Base-by-base conservation (phyloP, 2,113 vertebrate species). In the Coreoperca whiteheadi region DNA sequence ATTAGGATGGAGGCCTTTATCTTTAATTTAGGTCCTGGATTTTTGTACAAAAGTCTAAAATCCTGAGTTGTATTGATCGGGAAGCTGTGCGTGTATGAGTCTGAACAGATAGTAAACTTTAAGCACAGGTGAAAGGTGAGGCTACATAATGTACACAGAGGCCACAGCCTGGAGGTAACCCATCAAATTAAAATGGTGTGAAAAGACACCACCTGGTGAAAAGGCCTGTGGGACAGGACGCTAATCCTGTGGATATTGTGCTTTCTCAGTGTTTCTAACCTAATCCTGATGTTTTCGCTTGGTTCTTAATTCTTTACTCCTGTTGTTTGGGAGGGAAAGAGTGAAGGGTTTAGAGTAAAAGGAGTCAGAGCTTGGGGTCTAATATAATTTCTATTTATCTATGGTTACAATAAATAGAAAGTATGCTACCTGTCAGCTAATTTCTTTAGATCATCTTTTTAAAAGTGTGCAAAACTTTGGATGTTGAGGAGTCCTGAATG, bases 121-220 rank as follows among this genome's bases (percentile, higher is more conserved):
- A 6, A 78, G 63, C 32, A 75, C 21, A 71, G 69, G 67, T 85
- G 50, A 85, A 81, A 81, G 74, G 71, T 89, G 39, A 83, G 63
- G 61, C 15, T 43, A 11, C 3, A 63, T 23, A 60, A 61, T 70
- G 53, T 51, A 37, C 37, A 56, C 57, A 83, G 20, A 63, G 66
- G 28, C 25, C 56, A 71, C 71, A 77, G 59, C 32, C 68, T 77
- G 30, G 48, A 79, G 63, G 32, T 78, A 57, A 61, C 21, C 23
- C 50, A 20, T 41, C 20, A 1, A 37, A 74, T 10, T 39, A 46
- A 67, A 18, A 66, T n/a, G 2, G 6, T 2, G 9, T 46, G 23
- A 75, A 60, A 39, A n/a, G 11, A 41, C 43, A 54, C 48, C 32
- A 15, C 43, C 32, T 48, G 23, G 53, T 57, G 15, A 64, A 77